phyloP scores from a whole-genome alignment of 2,888 invertebrate species.

The Drosophila paucipuncta region DNA sequence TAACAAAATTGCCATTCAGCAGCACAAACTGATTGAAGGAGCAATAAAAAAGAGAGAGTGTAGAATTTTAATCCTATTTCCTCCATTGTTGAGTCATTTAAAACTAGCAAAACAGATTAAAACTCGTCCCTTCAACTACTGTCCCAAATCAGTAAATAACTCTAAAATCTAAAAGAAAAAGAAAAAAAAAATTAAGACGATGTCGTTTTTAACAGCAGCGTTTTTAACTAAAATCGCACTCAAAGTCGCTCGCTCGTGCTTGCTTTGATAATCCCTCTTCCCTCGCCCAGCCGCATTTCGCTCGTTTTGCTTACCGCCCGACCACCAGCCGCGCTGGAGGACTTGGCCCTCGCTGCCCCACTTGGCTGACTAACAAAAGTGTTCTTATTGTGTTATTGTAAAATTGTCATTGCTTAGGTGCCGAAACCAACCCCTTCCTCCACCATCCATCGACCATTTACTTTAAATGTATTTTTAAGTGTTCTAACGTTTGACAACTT shows the following conservation, averaged over 20 bases:
- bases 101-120: background rate
- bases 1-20: background rate
- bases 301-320: conserved; percentile 44
- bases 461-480: conserved; percentile 52
- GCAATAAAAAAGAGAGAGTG: background rate
- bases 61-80: background rate
- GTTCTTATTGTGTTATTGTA: conserved; percentile 65
- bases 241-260: conserved; percentile 65
- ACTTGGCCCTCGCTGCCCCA: conserved; percentile 16
- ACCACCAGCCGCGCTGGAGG: conserved; percentile 23
- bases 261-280: conserved; percentile 48
- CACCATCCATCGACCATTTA: conserved; percentile 14
- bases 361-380: conserved; percentile 44
- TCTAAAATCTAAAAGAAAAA: conserved; percentile 23
- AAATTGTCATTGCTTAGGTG: conserved; percentile 80
- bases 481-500: conserved; percentile 68
- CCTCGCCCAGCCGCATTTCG: conserved; percentile 24
- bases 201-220: conserved; percentile 51
- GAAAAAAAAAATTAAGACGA: conserved; percentile 24
- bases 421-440: conserved; percentile 25
- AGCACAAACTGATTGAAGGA: background rate
- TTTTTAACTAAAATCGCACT: conserved; percentile 38
- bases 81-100: background rate
- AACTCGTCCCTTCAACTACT: background rate
- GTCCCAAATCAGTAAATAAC: conserved; percentile 5